Conservation (phyloP, 2,113 vertebrate species). For the Semnopithecus entellus region DNA sequence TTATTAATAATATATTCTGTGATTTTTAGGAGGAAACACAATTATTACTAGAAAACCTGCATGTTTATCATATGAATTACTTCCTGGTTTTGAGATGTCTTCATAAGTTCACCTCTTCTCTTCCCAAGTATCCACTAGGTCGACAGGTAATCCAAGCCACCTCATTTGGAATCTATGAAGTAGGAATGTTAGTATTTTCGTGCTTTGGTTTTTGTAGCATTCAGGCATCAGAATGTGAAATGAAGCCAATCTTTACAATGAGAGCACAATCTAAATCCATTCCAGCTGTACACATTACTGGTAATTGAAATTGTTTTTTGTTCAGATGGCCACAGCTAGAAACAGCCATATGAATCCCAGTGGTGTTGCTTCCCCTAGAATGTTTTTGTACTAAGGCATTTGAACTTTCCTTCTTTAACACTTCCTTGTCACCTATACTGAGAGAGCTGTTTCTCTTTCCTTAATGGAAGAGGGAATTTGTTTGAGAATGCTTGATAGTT, state of each 20-base stretch:
- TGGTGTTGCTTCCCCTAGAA: not conserved
- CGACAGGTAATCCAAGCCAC: conserved; percentile 88
- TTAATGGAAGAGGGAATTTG: not conserved
- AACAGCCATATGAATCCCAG: not conserved
- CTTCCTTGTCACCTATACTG: not conserved
- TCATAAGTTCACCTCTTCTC: conserved; percentile 90
- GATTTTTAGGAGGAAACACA: conserved; percentile 85
- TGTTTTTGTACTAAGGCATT: not conserved
- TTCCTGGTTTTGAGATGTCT: conserved; percentile 91
- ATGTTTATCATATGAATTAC: conserved; percentile 92
- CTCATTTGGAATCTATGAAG: conserved; percentile 44
- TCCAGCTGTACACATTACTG: conserved; percentile 8
- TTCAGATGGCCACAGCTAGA: conserved; percentile 9
- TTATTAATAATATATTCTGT: conserved; percentile 57
- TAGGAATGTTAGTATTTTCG: conserved; percentile 19
- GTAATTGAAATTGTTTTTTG: conserved; percentile 39
- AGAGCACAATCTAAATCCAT: conserved; percentile 12
- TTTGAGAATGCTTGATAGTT: conserved; percentile 36
- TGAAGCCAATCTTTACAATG: not conserved
- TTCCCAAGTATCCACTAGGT: conserved; percentile 95
- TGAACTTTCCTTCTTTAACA: not conserved
- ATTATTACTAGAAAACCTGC: conserved; percentile 87
- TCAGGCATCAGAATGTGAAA: conserved; percentile 42
- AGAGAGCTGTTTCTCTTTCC: not conserved
- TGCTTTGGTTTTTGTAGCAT: conserved; percentile 29